Evolutionary conservation across 64 coral and sea anemone species (phyloP).

Genomic region (Porites lutea): DNA sequence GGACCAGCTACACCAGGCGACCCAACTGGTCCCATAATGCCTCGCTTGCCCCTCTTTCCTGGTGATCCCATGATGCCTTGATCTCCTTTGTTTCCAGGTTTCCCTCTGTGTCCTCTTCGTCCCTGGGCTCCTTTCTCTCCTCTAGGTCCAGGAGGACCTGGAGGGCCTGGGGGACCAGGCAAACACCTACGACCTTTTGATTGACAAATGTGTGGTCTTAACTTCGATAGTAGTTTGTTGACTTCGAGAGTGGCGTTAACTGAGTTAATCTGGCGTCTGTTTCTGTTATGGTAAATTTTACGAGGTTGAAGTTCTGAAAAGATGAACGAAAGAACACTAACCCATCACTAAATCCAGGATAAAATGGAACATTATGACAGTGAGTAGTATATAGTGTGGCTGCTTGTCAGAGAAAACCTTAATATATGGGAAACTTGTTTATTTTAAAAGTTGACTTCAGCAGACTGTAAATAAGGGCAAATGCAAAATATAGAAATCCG

Average conservation of each 20-base stretch:
- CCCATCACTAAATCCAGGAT: too few relatives aligned
- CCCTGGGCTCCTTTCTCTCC: slow-evolving; percentile 32
- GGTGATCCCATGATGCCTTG: slow-evolving; percentile 25
- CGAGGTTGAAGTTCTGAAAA: background rate
- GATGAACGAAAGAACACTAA: too few relatives aligned
- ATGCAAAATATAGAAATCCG: too few relatives aligned
- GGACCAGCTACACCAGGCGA: slow-evolving; percentile 3
- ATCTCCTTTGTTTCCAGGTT: background rate
- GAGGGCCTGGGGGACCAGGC: background rate
- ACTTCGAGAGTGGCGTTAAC: background rate
- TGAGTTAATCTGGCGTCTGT: background rate
- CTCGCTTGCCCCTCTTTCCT: slow-evolving; percentile 27
- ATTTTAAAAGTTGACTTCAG: too few relatives aligned
- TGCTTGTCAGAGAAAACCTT: too few relatives aligned
- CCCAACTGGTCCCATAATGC: slow-evolving; percentile 13
- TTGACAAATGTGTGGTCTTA: background rate
- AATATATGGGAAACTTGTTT: too few relatives aligned
- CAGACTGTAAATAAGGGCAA: too few relatives aligned
- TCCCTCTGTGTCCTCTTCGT: slow-evolving; percentile 29
- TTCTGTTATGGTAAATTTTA: background rate
- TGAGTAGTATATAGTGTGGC: too few relatives aligned
- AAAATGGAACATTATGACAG: too few relatives aligned
- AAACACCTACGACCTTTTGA: background rate
- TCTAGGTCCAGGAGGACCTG: slow-evolving; percentile 27
- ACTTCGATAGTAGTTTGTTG: background rate